Evolutionary conservation across 2,113 vertebrate species (phyloP).

Genomic region (Centropristis striata): DNA sequence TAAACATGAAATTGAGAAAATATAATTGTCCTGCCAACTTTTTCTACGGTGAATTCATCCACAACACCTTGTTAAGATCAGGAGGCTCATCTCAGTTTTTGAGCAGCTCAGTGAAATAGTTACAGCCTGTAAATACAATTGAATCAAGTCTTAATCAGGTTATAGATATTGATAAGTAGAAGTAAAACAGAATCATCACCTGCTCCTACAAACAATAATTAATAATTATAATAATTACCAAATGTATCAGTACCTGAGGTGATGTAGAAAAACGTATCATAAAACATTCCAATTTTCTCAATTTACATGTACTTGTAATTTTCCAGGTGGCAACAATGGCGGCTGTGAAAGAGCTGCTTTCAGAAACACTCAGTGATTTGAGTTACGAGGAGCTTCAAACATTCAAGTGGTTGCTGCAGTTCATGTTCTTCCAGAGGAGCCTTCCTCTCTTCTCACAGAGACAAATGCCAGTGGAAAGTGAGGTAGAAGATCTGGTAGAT

Average conservation of each 20-base stretch:
- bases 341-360: background rate
- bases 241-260: background rate
- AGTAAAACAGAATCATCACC: no score
- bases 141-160: no score
- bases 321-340: background rate
- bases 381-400: background rate
- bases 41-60: no score
- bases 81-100: no score
- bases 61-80: no score
- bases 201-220: background rate
- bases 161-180: background rate
- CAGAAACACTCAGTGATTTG: background rate
- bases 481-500: fast-evolving
- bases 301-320: background rate
- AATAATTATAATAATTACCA: background rate
- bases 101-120: no score
- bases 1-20: no score
- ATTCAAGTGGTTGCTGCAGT: constrained; percentile 7
- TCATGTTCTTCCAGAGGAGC: background rate
- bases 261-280: background rate
- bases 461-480: fast-evolving
- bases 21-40: no score
- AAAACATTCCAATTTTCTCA: background rate
- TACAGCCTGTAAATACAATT: no score
- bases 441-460: background rate